Percentiles rank a stretch among this genome's conserved stretches.
Conservation (phyloP, 2,113 vertebrate species). For the Spea multiplicata region DNA sequence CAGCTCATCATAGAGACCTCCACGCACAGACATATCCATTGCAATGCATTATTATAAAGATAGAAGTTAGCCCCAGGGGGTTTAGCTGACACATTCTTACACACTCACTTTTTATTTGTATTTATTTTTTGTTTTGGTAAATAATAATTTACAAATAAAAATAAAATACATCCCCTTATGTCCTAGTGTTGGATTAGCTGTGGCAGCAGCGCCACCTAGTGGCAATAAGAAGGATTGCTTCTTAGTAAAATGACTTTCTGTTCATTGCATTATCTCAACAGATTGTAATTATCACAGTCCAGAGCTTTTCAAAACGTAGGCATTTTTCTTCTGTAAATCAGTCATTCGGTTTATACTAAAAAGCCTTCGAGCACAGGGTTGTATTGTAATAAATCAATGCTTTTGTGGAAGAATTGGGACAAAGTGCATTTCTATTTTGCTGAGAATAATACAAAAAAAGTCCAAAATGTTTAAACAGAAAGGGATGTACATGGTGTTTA, state of each 20-base stretch:
- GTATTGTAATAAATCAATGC: neutral
- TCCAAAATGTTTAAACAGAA: neutral
- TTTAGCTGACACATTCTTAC: neutral
- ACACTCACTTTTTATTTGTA: neutral
- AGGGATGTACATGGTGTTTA: neutral
- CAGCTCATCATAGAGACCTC: no score
- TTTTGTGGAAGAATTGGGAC: neutral
- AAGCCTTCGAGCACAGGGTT: neutral
- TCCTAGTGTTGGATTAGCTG: neutral
- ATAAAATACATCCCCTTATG: neutral
- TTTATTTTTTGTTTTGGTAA: neutral
- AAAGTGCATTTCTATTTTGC: neutral
- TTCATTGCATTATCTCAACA: no score
- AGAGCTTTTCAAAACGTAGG: conserved; percentile 1
- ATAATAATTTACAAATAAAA: neutral
- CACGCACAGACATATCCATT: no score
- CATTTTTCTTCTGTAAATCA: neutral
- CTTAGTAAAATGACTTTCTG: neutral
- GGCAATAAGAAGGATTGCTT: neutral
- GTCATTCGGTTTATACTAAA: neutral
- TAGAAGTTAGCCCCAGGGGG: no score
- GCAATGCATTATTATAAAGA: no score
- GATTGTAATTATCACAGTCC: conserved; percentile 11
- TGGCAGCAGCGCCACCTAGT: conserved; percentile 15
- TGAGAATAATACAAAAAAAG: neutral